These are phyloP conservation scores for Leptobrachium leishanense DNA, from an alignment of 2,113 vertebrate species.

Conservation along the genomic window DNA sequence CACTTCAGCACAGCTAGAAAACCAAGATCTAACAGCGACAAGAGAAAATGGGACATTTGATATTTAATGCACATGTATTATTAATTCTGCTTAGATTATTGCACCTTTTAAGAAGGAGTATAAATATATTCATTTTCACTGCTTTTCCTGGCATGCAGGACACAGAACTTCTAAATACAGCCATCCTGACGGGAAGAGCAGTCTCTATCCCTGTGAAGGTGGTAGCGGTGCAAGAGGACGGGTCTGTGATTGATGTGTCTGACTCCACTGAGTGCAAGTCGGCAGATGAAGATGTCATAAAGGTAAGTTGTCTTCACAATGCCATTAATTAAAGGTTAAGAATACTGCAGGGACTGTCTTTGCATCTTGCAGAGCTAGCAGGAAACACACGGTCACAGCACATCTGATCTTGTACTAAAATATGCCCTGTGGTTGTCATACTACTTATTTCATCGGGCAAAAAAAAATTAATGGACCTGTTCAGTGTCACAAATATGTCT, in stretches of 20 bases:
- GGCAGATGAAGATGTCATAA: slow-evolving; percentile 68
- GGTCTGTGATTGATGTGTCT: slow-evolving; percentile 62
- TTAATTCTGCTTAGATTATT: not conserved
- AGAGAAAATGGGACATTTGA: not conserved
- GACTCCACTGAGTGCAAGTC: slow-evolving; percentile 68
- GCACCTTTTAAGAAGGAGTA: no score
- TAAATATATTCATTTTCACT: not conserved
- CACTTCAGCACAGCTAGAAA: no score
- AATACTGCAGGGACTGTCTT: not conserved
- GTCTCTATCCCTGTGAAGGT: slow-evolving; percentile 69
- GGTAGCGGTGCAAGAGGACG: slow-evolving; percentile 67
- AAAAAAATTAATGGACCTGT: no score
- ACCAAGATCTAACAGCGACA: no score
- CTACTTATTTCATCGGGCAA: no score
- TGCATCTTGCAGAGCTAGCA: not conserved
- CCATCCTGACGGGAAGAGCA: slow-evolving; percentile 66
- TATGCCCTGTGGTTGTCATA: no score
- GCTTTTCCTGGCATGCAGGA: slow-evolving; percentile 58
- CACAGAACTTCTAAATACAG: slow-evolving; percentile 69
- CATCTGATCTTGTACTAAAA: no score
- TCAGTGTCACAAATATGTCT: no score
- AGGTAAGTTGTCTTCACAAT: slow-evolving; percentile 58
- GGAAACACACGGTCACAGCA: not conserved
- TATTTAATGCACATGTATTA: not conserved
- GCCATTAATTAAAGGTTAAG: slow-evolving; percentile 1